Base-by-base conservation (phyloP, 2,113 vertebrate genomes). In the Tichodroma muraria region DNA sequence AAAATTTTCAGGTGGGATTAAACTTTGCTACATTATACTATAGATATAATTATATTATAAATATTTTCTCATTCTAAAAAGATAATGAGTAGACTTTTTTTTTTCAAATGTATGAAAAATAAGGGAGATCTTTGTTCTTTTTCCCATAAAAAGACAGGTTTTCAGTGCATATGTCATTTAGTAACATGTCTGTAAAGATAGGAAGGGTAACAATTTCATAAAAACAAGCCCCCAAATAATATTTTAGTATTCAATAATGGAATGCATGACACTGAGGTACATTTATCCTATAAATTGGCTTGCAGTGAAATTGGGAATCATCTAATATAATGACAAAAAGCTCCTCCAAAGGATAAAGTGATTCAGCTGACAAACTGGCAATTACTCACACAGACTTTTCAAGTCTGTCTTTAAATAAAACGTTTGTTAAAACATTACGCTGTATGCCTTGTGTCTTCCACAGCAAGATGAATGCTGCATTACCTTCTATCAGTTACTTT, bases 311-410 rank as follows among this genome's bases (percentile, higher is more conserved):
- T 73, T 77, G 65, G 72, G 69, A 96, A 89, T 96, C 89, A 96
- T 97, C 89, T 97, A 97, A 96, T 88, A 78, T 95, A 95, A 97
- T 96, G 95, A 97, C 91, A 97, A 95, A 97, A 97, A 94, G 24
- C 95, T 96, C 88, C 95, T 96, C 95, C 85, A 90, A 95, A 94
- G 82, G 90, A 84, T 94, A 85, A 92, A 97, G 40, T 95, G 94
- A 97, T 95, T 97, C 95, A 96, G 64, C 92, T 98, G 96, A 98
- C 94, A 98, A 97, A 97, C 95, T 97, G 93, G 80, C 93, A 97
- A 97, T 97, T 97, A 97, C 91, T 97, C 96, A 95, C 80, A 97
- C 93, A 95, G 90, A 61, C 80, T 96, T 85, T 95, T 96, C 71
- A 95, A 97, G 81, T 60, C 80, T 95, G 88, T 83, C 93, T 97